phyloP scores from a whole-genome alignment of 2,797 vertebrate genomes.

The Sphaeramia orbicularis region DNA sequence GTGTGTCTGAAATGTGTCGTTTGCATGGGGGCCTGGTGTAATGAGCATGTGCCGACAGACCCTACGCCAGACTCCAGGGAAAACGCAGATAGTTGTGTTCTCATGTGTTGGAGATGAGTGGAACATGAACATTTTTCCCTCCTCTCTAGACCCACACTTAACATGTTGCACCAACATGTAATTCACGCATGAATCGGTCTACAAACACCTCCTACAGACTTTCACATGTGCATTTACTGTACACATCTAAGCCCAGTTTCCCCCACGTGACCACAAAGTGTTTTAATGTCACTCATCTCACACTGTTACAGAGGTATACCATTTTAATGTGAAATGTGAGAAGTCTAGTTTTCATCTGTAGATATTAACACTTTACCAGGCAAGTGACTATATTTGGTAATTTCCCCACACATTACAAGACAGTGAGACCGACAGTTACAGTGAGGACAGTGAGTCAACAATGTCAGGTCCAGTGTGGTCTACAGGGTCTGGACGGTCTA shows the following conservation, averaged over 20 bases:
- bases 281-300: too few species aligned
- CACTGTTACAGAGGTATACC: too few species aligned
- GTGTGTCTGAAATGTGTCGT: constrained; percentile 21
- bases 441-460: too few species aligned
- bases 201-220: constrained; percentile 51
- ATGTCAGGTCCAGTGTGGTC: too few species aligned
- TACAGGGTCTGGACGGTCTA: too few species aligned
- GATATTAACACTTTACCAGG: too few species aligned
- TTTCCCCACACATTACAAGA: too few species aligned
- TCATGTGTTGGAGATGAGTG: constrained; percentile 24
- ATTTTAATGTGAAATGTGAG: too few species aligned
- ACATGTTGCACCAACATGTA: constrained; percentile 62
- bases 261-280: constrained; percentile 18
- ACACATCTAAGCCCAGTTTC: constrained; percentile 6
- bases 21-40: constrained; percentile 34
- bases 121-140: constrained; percentile 10
- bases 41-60: constrained; percentile 66
- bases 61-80: constrained; percentile 47
- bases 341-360: too few species aligned
- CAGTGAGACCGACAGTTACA: too few species aligned
- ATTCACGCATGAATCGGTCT: constrained; percentile 55
- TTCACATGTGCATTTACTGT: constrained; percentile 39
- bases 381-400: too few species aligned
- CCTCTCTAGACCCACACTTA: constrained; percentile 4
- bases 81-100: constrained; percentile 25